Conservation (phyloP, 2,888 invertebrate genomes). For the Sphaerolaimus hirsutus region DNA sequence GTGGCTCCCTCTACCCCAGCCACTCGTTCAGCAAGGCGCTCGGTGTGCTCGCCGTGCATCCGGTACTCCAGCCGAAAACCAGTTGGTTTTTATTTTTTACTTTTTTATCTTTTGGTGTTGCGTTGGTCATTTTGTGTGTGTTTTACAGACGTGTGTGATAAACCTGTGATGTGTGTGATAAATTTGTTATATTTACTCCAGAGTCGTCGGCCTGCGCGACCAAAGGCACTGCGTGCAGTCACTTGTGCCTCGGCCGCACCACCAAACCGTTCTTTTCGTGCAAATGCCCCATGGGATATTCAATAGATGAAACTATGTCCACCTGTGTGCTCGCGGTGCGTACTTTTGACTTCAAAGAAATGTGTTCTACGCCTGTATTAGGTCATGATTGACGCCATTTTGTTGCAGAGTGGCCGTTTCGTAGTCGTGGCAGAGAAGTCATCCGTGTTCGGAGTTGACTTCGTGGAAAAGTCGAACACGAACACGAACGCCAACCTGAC, state of each 20-base stretch:
- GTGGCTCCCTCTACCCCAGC: conserved; percentile 31
- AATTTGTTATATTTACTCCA: conserved; percentile 7
- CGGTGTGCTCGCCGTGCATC: conserved; percentile 81
- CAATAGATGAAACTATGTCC: too few relatives aligned
- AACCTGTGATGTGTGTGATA: conserved; percentile 6
- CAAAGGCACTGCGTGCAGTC: conserved; percentile 53
- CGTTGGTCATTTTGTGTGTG: too few relatives aligned
- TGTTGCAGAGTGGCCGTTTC: not conserved
- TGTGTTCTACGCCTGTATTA: too few relatives aligned
- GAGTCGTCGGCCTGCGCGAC: conserved; percentile 46
- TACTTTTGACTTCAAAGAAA: too few relatives aligned
- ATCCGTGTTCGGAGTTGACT: conserved; percentile 40
- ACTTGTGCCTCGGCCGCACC: conserved; percentile 72
- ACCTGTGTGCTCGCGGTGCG: too few relatives aligned
- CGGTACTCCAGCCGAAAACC: conserved; percentile 65
- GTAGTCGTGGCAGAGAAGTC: not conserved
- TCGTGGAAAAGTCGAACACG: conserved; percentile 31
- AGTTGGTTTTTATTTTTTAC: too few relatives aligned
- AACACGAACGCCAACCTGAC: conserved; percentile 7
- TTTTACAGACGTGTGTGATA: too few relatives aligned
- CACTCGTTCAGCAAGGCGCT: conserved; percentile 79
- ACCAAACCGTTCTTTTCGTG: conserved; percentile 49
- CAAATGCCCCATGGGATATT: conserved; percentile 64
- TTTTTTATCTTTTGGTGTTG: too few relatives aligned
- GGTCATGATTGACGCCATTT: too few relatives aligned